A percentile compares a stretch with the other conserved stretches of the same genome.
Conservation (phyloP, 2,113 vertebrate species). For the Sialia sialis region DNA sequence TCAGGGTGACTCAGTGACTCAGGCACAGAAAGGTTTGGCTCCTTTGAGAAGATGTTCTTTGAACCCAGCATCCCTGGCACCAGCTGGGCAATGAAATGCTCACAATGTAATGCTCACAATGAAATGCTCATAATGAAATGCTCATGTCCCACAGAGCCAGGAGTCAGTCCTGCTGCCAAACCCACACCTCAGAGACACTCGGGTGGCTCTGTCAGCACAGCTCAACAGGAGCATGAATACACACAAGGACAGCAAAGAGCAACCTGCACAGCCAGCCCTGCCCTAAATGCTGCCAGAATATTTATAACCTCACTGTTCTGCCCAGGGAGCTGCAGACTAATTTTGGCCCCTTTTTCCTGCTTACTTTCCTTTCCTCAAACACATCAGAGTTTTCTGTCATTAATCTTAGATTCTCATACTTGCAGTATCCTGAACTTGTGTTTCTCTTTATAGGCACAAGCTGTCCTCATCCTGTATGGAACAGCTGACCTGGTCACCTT, state of each 20-base stretch:
- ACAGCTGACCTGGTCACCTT: neutral
- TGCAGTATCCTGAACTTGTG: neutral
- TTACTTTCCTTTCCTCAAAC: neutral
- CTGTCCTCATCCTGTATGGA: neutral
- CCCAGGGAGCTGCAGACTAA: neutral
- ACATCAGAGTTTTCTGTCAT: neutral
- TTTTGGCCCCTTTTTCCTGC: conserved; percentile 7
- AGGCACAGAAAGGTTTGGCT: fast-evolving
- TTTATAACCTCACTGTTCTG: conserved; percentile 31
- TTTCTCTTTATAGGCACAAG: neutral
- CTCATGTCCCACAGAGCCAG: neutral
- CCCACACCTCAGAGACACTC: neutral
- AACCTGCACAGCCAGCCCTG: neutral
- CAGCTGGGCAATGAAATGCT: neutral
- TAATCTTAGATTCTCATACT: neutral
- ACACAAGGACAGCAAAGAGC: neutral
- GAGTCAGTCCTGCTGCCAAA: neutral
- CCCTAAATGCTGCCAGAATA: conserved; percentile 10
- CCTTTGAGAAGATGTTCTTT: neutral
- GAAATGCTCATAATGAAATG: neutral
- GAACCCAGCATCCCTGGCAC: neutral
- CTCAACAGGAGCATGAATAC: neutral
- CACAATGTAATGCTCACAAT: neutral
- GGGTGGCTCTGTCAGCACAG: neutral
- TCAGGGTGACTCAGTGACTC: neutral